Percentiles rank a stretch among this genome's conserved stretches.
Conservation (phyloP, 2,113 vertebrate genomes). For the Anseranas semipalmata region DNA sequence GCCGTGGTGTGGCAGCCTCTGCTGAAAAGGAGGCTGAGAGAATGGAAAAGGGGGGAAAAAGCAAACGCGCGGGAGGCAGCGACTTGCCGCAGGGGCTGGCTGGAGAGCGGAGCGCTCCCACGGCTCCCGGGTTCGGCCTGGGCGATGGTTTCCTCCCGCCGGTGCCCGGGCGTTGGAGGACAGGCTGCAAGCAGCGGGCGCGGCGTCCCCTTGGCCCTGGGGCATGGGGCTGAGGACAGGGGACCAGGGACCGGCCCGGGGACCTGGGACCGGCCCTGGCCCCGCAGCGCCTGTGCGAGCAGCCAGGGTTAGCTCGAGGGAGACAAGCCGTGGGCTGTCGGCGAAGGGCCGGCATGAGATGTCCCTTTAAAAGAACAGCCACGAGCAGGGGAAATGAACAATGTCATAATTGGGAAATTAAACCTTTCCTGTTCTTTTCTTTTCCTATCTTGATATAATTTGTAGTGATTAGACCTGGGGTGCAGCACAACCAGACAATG, state of each 20-base stretch:
- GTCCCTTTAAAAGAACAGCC: neutral
- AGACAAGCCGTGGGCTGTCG: neutral
- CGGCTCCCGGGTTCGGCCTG: fast-evolving
- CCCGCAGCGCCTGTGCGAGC: too few species aligned
- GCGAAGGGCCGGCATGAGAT: neutral
- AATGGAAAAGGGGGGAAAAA: neutral
- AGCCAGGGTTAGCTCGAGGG: too few species aligned
- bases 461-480: slow-evolving; percentile 14
- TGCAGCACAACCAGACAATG: slow-evolving; percentile 3
- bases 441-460: neutral
- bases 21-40: neutral
- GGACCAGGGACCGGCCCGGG: too few species aligned
- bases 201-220: too few species aligned
- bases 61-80: fast-evolving
- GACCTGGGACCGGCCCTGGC: too few species aligned
- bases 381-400: neutral
- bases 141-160: neutral
- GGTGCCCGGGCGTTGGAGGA: too few species aligned
- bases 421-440: slow-evolving; percentile 25
- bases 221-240: too few species aligned
- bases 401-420: neutral
- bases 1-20: fast-evolving
- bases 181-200: too few species aligned
- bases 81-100: neutral
- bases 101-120: neutral